Evolutionary conservation across 2,797 vertebrate species (phyloP), one percentile per base, ranked within the genome.

Genomic region (Tokudaia tokunoshimensis): DNA sequence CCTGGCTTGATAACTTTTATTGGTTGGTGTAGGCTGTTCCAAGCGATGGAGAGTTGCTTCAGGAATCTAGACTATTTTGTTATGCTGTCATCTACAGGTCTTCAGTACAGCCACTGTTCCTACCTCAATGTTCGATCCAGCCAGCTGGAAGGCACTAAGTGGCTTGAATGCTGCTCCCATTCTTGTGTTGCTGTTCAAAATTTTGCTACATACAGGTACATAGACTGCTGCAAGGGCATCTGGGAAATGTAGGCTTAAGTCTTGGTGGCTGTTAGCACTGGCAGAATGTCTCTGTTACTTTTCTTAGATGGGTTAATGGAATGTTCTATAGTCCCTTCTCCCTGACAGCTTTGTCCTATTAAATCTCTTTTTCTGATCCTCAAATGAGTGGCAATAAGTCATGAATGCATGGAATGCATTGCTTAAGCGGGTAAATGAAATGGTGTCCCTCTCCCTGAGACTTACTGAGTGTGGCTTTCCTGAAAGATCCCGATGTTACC

Each of bases 321-420:
- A 37, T 76, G 24, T 11, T 50, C 11, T 88, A 0, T 79, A 12
- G 19, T 75, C 24, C 22, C 63, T 10, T 63, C 55, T 50, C 47
- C 20, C 0, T n/a, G 29, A 34, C n/a, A 1, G 44, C 6, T 15
- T 85, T 78, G 6, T 95, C 29, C 2, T 59, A 0, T 10, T 63
- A 65, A 59, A 11, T 41, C 9, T 29, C 29, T 1, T 70, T 22
- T 79, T 20, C 31, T 37, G 34, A 2, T 37, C 9, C 3, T 63
- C 31, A 79, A 3, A 44, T 15, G 7, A 76, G 17, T 59, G 29
- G 15, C 52, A 20, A 1, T 14, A 26, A 0, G 3, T 57, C 65
- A 17, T 0, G 1, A 2, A 1, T 44, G 10, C 4, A 2, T 82
- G 61, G 13, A 13, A n/a, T 22, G 7, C 44, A 11, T 55, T 52